These are phyloP conservation scores for Catocala sponsa DNA, from an alignment of 2,888 invertebrate species.

Conservation along the genomic window DNA sequence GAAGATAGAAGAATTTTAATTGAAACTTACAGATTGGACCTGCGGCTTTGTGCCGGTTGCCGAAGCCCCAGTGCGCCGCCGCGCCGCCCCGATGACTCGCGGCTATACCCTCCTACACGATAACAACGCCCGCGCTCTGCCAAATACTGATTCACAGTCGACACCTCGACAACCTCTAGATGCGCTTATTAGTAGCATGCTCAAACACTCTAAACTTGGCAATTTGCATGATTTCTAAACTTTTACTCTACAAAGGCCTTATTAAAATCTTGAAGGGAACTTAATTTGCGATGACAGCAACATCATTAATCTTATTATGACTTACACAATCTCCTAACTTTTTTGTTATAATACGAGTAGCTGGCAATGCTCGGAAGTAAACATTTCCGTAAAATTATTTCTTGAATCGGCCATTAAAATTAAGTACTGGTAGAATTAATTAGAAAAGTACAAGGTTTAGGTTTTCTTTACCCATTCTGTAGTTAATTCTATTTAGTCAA, in stretches of 20 bases:
- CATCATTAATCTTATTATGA: conserved; percentile 79
- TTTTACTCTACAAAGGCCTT: conserved; percentile 74
- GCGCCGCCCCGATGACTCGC: conserved; percentile 26
- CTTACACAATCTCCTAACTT: conserved; percentile 59
- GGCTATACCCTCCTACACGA: conserved; percentile 24
- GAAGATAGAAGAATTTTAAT: conserved; percentile 72
- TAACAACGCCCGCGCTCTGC: conserved; percentile 14
- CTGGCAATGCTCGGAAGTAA: conserved; percentile 55
- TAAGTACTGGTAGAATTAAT: conserved; percentile 36
- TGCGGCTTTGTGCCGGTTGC: conserved; percentile 34
- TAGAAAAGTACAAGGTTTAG: conserved; percentile 57
- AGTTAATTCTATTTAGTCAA: conserved; percentile 71
- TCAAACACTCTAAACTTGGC: conserved; percentile 62
- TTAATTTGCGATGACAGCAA: conserved; percentile 79
- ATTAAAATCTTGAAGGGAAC: conserved; percentile 80
- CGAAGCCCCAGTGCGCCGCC: conserved; percentile 23
- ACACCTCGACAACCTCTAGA: background rate
- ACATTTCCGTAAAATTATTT: conserved; percentile 39
- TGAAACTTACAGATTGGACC: conserved; percentile 65
- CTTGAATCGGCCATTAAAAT: conserved; percentile 6
- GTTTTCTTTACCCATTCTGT: conserved; percentile 55
- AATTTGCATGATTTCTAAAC: conserved; percentile 75
- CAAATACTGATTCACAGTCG: conserved; percentile 9
- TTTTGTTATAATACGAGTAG: conserved; percentile 54
- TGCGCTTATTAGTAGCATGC: conserved; percentile 4